These are phyloP conservation scores for Ricordea florida DNA, from an alignment of 92 coral and sea anemone genomes.

Conservation along the genomic window DNA sequence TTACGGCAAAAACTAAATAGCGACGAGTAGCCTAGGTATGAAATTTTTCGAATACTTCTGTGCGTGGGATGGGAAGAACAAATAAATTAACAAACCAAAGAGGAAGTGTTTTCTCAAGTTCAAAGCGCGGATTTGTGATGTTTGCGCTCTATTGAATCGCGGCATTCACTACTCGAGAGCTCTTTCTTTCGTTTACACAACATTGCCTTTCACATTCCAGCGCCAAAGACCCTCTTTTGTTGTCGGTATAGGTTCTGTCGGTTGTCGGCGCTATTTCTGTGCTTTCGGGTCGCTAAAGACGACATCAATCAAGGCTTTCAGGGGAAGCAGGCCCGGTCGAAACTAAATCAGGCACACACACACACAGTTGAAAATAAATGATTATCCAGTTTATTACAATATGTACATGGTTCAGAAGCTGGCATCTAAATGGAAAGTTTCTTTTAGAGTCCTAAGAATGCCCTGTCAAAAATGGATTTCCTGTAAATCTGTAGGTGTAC, in stretches of 20 bases:
- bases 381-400: constrained; percentile 63
- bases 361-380: not conserved
- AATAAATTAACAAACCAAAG: not conserved
- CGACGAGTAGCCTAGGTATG: too few relatives aligned
- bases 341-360: too few relatives aligned
- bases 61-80: constrained; percentile 41
- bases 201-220: not conserved
- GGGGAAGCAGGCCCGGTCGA: too few relatives aligned
- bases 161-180: constrained; percentile 17
- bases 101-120: not conserved
- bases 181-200: constrained; percentile 26
- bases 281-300: too few relatives aligned
- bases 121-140: constrained; percentile 26
- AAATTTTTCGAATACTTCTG: constrained; percentile 19
- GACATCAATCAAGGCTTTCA: too few relatives aligned
- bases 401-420: constrained; percentile 45
- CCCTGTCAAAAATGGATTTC: constrained; percentile 87
- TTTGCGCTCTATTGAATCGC: constrained; percentile 13
- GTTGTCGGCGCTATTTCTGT: too few relatives aligned
- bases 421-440: constrained; percentile 54
- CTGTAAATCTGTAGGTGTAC: constrained; percentile 98
- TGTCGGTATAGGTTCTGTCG: too few relatives aligned
- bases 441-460: constrained; percentile 16
- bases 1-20: too few relatives aligned
- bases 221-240: too few relatives aligned